phyloP scores from a whole-genome alignment of 2,797 vertebrate genomes.

The Silurus lanzhouensis region DNA sequence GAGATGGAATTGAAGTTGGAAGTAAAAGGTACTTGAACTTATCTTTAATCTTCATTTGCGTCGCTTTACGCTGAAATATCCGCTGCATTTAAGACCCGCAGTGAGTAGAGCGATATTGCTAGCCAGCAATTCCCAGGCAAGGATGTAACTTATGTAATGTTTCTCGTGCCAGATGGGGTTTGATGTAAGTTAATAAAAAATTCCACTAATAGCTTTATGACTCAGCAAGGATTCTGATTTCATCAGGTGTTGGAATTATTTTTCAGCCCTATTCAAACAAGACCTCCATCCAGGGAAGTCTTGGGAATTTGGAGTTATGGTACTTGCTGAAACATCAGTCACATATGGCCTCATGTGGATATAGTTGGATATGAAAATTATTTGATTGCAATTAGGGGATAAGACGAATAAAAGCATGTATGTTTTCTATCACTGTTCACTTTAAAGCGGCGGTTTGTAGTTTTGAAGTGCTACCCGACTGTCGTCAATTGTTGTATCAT shows the following conservation, averaged over 20 bases:
- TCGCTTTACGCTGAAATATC: not conserved
- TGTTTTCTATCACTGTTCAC: not conserved
- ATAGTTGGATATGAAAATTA: too few relatives aligned
- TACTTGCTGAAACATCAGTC: constrained; percentile 30
- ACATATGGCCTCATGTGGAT: constrained; percentile 17
- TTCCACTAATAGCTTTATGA: constrained; percentile 45
- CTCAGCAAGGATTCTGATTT: constrained; percentile 41
- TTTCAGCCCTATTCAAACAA: constrained; percentile 38
- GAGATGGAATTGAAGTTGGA: constrained; percentile 8
- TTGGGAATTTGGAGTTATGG: constrained; percentile 25
- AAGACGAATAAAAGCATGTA: too few relatives aligned
- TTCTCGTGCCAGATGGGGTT: constrained; percentile 36
- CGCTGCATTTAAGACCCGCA: not conserved
- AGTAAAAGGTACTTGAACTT: not conserved
- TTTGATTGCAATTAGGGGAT: too few relatives aligned
- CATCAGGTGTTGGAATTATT: constrained; percentile 47
- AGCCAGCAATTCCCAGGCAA: constrained; percentile 32
- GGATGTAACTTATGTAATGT: constrained; percentile 26
- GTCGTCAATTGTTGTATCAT: not conserved
- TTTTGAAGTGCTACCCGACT: not conserved
- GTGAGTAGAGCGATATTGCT: constrained; percentile 5
- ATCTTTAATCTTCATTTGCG: constrained; percentile 23
- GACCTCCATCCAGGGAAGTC: too few relatives aligned
- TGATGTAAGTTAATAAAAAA: constrained; percentile 50
- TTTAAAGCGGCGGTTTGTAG: not conserved